Base-by-base conservation (phyloP, 2,113 vertebrate species). In the Nicator chloris region DNA sequence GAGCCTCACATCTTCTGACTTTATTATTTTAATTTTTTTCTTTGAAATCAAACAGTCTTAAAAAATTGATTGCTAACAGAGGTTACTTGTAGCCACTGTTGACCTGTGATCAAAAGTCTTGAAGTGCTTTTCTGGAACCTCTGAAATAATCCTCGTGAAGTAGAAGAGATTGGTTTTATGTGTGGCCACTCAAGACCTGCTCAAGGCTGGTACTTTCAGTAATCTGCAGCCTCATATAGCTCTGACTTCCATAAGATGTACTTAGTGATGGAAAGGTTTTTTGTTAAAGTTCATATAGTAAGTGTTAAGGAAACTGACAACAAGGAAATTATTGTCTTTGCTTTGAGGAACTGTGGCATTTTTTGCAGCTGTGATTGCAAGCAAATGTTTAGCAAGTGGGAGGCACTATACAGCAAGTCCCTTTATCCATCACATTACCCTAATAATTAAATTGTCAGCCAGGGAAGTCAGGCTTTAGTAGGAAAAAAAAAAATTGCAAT, bases 371-470 rank as follows among this genome's bases (percentile, higher is more conserved):
- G 98, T 57, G 49, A 96, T 93, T 95, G 88, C 90, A 97, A 95
- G 84, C 51, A 88, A 95, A 82, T 88, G 86, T 98, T 98, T 97
- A 97, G 98, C 97, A 98, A 98, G 98, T 98, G 98, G 98, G 98
- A 97, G 98, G 97, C 92, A 89, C 92, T 97, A 90, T 26, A 85
- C 91, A 90, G 76, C 92, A 96, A 97, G 92, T 95, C 96, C 97
- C 96, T 98, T 98, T 98, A 98, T 98, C 98, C 96, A 97, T 97
- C 91, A 92, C 96, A 94, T 97, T 97, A 98, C 96, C 96, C 97
- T 97, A 86, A 95, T 98, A 99, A 99, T 99, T 99, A 99, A 95
- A 97, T 96, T 98, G 98, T 98, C 98, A 98, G 94, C 95, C 92
- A 40, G 31, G 92, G 95, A 97, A 97, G 88, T 98, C 97, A 98